Evolutionary conservation across 1,140 invertebrate genomes (phyloP), one percentile per base, ranked within the genome.

Genomic region (Myzus persicae): DNA sequence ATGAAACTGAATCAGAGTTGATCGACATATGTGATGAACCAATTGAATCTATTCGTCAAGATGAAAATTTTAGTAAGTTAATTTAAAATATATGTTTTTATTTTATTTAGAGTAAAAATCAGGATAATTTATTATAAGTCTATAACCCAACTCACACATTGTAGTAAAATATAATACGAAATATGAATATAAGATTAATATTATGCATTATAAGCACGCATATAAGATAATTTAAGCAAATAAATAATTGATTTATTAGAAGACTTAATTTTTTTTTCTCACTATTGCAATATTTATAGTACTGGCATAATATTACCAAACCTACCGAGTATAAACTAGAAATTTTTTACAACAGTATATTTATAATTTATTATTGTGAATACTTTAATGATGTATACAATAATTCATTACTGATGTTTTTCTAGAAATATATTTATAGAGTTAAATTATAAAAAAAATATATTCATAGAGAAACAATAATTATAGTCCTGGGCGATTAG

Each of bases 51-150:
- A 26, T 93, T 54, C 81, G 91, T 18, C 91, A 93, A 93, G 91
- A 93, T 85, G 91, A 93, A 93, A 93, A 93, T n/a, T 93, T 85
- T 26, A 93, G 91, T 93, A 85, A 85, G 81, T 92, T 59, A 40
- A 89, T 51, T n/a, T 31, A 31, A 67, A 67, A n/a, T 88, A 46
- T n/a, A 36, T 46, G 31, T 88, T 46, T n/a, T 48, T 88, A 20
- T 20, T n/a, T n/a, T 48, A 88, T 22, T 36, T 40, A 40, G 22
- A 24, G 81, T 84, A 2, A 38, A 81, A 67, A 67, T 31, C 9
- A 67, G 11, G n/a, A 67, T n/a, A 76, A n/a, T 76, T 76, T 51
- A 6, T 22, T 48, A 3, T 48, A 48, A 18, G 1, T 48, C 9
- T 48, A 3, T 51, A 51, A 51, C 22, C 48, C 18, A n/a, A 76